phyloP scores from a whole-genome alignment of 2,888 invertebrate species.

The Cataglyphis cursor region DNA sequence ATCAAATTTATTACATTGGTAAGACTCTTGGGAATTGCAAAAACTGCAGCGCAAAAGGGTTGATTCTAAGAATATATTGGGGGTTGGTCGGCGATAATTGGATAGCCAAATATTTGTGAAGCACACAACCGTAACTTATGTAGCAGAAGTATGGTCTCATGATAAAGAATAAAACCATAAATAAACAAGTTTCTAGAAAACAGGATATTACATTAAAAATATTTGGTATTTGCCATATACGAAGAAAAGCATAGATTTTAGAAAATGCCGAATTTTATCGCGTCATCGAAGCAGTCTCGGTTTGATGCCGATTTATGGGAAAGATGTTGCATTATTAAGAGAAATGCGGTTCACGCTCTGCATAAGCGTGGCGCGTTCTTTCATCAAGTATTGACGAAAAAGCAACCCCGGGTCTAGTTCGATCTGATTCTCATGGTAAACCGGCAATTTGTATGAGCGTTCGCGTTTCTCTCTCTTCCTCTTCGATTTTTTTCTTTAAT shows the following conservation, averaged over 20 bases:
- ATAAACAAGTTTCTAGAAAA: neutral
- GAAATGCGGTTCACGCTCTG: conserved; percentile 43
- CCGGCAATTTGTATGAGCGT: conserved; percentile 78
- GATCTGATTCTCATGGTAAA: conserved; percentile 79
- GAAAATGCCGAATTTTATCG: neutral
- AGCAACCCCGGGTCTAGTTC: conserved; percentile 65
- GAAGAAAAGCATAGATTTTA: neutral
- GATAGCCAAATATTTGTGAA: conserved; percentile 61
- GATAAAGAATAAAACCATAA: conserved; percentile 14
- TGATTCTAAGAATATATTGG: conserved; percentile 16
- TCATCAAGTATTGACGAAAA: conserved; percentile 68
- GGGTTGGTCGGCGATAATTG: conserved; percentile 37
- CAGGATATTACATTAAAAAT: neutral
- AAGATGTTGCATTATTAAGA: conserved; percentile 63
- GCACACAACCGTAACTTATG: conserved; percentile 17
- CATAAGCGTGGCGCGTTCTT: conserved; percentile 22
- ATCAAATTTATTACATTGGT: neutral
- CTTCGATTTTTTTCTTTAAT: conserved; percentile 66
- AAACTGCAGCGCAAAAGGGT: conserved; percentile 20
- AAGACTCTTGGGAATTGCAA: conserved; percentile 6
- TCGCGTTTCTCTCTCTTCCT: conserved; percentile 21
- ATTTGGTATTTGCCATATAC: neutral
- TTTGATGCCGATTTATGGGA: conserved; percentile 31
- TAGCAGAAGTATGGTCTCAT: conserved; percentile 25
- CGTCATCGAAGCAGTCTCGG: conserved; percentile 29